Conservation (phyloP, 2,113 vertebrate genomes). For the Pluvianellus socialis region DNA sequence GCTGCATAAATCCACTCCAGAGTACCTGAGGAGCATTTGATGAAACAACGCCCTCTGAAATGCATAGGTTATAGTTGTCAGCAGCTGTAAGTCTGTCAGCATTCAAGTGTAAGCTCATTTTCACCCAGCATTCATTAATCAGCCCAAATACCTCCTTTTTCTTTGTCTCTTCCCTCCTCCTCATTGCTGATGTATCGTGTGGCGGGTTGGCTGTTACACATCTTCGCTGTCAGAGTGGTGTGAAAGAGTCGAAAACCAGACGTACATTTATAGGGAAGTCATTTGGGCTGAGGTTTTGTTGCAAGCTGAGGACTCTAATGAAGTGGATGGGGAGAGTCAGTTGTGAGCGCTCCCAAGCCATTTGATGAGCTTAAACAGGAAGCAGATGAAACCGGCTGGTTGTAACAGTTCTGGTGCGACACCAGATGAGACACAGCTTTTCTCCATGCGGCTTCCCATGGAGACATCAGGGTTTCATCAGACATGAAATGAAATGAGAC, state of each 20-base stretch:
- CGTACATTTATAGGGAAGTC: accelerated
- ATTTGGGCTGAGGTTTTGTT: background rate
- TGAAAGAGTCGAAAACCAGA: background rate
- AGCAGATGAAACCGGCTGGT: background rate
- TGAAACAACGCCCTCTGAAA: background rate
- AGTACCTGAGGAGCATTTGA: background rate
- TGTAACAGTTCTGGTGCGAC: background rate
- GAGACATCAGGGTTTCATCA: background rate
- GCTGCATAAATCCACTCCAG: background rate
- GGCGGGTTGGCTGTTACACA: background rate
- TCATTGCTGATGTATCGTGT: background rate
- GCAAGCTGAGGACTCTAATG: background rate
- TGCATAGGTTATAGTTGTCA: background rate
- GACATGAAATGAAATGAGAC: background rate
- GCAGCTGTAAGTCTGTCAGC: background rate
- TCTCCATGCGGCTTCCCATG: background rate
- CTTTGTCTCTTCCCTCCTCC: background rate
- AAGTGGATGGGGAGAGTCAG: background rate
- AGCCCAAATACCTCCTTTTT: background rate
- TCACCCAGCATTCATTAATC: background rate
- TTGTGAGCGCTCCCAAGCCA: background rate
- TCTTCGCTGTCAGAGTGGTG: background rate
- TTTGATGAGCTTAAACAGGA: background rate
- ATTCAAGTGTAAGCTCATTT: background rate
- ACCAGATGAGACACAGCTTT: background rate